A percentile compares a stretch with the other conserved stretches of the same genome.
Conservation (phyloP, 1,140 invertebrate species). For the Andricus grossulariae region DNA sequence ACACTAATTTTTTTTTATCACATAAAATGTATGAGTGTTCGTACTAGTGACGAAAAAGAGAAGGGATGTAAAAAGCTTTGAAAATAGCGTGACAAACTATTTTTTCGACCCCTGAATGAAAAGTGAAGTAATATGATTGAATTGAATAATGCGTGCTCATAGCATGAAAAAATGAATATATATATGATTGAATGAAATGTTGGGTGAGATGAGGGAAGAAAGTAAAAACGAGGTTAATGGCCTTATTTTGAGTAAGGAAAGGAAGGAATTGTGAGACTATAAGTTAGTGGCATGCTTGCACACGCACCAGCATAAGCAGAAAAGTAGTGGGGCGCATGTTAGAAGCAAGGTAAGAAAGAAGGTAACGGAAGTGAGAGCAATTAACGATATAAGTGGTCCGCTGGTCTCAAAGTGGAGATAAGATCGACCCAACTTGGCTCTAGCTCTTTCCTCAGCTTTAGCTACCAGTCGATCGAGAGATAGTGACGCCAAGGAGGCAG, state of each 20-base stretch:
- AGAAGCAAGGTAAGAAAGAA: slow-evolving; percentile 35
- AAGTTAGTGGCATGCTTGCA: slow-evolving; percentile 22
- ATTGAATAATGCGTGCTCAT: no score
- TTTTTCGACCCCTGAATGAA: no score
- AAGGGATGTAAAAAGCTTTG: no score
- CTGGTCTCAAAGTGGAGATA: slow-evolving; percentile 67
- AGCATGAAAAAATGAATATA: no score
- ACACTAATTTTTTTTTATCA: no score
- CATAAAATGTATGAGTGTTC: no score
- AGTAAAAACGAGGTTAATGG: slow-evolving; percentile 23
- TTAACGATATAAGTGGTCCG: slow-evolving; percentile 77
- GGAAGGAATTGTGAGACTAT: background rate
- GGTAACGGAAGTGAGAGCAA: slow-evolving; percentile 74
- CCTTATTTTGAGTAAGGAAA: slow-evolving; percentile 11
- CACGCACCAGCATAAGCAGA: slow-evolving; percentile 46
- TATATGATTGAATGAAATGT: no score
- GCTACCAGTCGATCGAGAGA: slow-evolving; percentile 64
- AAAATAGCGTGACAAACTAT: no score
- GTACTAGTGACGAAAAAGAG: no score
- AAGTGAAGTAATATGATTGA: no score
- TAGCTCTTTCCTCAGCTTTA: slow-evolving; percentile 61
- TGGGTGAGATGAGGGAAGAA: background rate
- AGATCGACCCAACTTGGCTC: slow-evolving; percentile 60
- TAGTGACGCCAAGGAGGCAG: slow-evolving; percentile 64
- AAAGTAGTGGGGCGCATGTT: slow-evolving; percentile 42